Conservation (phyloP, 2,113 vertebrate species). For the Machaerirhynchus nigripectus region DNA sequence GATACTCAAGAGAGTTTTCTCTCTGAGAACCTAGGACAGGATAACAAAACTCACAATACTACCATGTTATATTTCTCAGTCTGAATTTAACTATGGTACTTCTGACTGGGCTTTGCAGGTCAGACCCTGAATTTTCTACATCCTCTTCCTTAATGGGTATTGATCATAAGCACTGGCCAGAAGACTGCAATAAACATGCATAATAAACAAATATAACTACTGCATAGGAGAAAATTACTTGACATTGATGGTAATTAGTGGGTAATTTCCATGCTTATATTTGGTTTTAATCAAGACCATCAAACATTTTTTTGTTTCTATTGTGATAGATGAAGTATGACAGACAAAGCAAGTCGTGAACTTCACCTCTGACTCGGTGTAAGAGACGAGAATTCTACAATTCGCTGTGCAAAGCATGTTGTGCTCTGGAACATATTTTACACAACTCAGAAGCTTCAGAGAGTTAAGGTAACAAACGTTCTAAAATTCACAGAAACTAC, state of each 20-base stretch:
- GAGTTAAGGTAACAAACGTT: background rate
- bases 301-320: background rate
- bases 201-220: conserved; percentile 32
- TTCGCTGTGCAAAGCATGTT: background rate
- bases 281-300: conserved; percentile 1
- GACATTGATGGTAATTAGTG: conserved; percentile 30
- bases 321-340: conserved; percentile 5
- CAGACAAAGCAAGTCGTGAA: background rate
- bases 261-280: conserved; percentile 3
- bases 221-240: conserved; percentile 12
- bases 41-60: background rate
- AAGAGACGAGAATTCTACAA: background rate
- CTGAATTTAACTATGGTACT: background rate
- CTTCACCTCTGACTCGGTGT: background rate
- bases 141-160: conserved; percentile 20
- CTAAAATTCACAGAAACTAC: background rate
- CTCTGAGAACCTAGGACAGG: background rate
- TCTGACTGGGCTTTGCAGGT: background rate
- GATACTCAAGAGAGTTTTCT: background rate
- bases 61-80: background rate
- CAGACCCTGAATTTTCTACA: background rate
- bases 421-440: background rate
- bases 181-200: background rate
- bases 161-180: conserved; percentile 5
- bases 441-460: background rate